A percentile compares a stretch with the other conserved stretches of the same genome.
These are phyloP conservation scores for Mus spicilegus DNA, from an alignment of 2,113 vertebrate species.

Conservation along the genomic window DNA sequence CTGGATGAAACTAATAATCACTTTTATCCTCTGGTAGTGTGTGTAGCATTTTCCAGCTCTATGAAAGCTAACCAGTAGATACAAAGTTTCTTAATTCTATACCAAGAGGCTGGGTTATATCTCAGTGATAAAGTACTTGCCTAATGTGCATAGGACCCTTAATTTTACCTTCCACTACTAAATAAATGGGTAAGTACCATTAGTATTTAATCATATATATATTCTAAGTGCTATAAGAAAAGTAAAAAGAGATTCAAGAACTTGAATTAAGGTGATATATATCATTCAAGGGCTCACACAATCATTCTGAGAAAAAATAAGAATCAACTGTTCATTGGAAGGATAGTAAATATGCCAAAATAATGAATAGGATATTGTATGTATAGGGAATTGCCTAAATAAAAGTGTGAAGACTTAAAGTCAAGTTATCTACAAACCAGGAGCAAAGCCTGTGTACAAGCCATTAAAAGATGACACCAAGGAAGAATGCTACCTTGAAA, in stretches of 20 bases:
- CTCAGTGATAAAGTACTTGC: neutral
- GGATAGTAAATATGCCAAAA: neutral
- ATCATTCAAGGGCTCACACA: neutral
- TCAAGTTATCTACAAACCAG: neutral
- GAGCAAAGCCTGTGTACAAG: neutral
- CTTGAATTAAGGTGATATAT: neutral
- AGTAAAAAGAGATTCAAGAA: neutral
- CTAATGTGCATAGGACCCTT: neutral
- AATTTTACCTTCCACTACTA: neutral
- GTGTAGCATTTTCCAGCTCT: neutral
- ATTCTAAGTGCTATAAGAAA: no score
- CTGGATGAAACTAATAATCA: neutral
- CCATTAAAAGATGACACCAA: neutral
- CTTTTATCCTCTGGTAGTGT: neutral
- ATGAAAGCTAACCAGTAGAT: neutral
- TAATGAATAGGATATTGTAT: slow-evolving; percentile 1
- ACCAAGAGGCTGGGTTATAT: neutral
- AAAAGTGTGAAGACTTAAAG: neutral
- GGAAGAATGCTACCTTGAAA: slow-evolving; percentile 2
- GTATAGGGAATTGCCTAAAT: neutral
- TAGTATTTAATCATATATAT: neutral
- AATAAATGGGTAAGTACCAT: neutral
- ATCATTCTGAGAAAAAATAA: slow-evolving; percentile 3
- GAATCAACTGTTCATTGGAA: neutral
- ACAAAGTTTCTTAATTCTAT: slow-evolving; percentile 31